Evolutionary conservation across 1,140 invertebrate genomes (phyloP).

Genomic region (Steinernema feltiae): DNA sequence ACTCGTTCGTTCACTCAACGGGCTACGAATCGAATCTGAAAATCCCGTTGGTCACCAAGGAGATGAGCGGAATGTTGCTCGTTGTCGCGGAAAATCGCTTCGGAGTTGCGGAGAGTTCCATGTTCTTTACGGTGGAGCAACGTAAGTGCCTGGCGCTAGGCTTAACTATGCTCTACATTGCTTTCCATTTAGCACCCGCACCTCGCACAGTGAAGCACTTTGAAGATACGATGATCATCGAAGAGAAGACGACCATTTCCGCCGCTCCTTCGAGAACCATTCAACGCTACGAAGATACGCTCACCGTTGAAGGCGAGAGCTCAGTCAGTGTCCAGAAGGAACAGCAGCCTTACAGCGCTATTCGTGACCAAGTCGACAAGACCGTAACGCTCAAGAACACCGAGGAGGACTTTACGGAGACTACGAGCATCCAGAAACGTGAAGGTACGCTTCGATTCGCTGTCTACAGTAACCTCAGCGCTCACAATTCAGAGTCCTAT

Average conservation of each 20-base stretch:
- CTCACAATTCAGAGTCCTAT: constrained; percentile 42
- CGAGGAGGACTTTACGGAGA: constrained; percentile 40
- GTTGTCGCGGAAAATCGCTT: constrained; percentile 24
- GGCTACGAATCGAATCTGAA: constrained; percentile 20
- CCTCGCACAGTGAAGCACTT: neutral
- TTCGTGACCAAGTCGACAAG: constrained; percentile 4
- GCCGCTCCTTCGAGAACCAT: neutral
- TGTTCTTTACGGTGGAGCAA: constrained; percentile 24
- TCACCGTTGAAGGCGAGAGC: neutral
- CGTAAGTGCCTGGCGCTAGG: too few species aligned
- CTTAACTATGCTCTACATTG: too few species aligned
- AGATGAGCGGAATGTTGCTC: constrained; percentile 27
- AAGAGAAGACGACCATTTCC: constrained; percentile 10
- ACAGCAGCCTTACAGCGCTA: neutral
- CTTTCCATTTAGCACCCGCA: neutral
- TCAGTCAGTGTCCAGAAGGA: neutral
- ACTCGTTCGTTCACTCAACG: constrained; percentile 21
- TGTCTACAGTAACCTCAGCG: neutral
- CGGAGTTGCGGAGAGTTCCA: constrained; percentile 21
- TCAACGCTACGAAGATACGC: neutral
- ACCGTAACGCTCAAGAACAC: neutral
- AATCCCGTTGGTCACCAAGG: constrained; percentile 15
- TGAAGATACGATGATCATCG: constrained; percentile 17
- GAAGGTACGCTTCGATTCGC: constrained; percentile 30
- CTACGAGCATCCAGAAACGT: constrained; percentile 29